Percentiles rank a stretch among this genome's conserved stretches.
These are phyloP conservation scores for Macropus fuliginosus DNA, from an alignment of 2,797 vertebrate species.

Conservation along the genomic window DNA sequence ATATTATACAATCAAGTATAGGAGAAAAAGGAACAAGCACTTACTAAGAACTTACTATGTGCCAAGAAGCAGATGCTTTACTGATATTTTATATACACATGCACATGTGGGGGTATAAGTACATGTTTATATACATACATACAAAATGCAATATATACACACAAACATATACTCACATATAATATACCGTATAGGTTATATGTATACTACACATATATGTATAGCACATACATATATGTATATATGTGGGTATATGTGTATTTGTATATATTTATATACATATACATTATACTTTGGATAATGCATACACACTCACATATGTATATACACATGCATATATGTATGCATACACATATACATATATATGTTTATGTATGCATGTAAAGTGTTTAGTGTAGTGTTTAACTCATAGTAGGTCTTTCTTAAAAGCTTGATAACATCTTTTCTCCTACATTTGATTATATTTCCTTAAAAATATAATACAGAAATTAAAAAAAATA, in stretches of 20 bases:
- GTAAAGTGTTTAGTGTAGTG: neutral
- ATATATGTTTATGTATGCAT: neutral
- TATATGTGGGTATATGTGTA: no score
- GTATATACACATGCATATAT: neutral
- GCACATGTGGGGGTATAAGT: neutral
- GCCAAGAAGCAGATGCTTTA: neutral
- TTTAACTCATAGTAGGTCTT: neutral
- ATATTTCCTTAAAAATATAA: constrained; percentile 30
- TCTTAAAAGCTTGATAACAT: neutral
- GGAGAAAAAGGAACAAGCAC: neutral
- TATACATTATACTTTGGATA: neutral
- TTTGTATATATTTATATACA: neutral
- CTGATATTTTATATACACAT: neutral
- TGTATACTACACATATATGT: fast-evolving
- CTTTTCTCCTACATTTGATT: neutral
- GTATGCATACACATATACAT: no score
- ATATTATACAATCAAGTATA: neutral
- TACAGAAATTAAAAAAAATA: constrained; percentile 9
- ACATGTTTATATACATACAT: no score
- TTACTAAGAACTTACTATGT: neutral
- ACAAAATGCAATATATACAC: no score
- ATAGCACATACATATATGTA: no score
- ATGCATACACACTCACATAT: neutral
- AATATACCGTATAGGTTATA: neutral
- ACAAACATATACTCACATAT: no score